These are phyloP conservation scores for Trachemys scripta DNA, from an alignment of 2,113 vertebrate species.

Conservation along the genomic window DNA sequence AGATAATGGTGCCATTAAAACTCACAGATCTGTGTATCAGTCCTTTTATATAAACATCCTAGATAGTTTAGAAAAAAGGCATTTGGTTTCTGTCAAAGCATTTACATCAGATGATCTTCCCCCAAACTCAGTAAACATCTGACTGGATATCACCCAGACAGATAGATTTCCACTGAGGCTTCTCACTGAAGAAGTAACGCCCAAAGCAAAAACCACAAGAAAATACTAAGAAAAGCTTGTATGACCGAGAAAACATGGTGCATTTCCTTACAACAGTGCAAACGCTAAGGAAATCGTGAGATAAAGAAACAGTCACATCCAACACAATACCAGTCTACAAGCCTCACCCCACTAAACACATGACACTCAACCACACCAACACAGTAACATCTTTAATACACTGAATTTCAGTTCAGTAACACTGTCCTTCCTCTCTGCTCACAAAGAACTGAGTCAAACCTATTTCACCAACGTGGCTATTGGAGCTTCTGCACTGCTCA, in stretches of 20 bases:
- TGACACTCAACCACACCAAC: neutral
- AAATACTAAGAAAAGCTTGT: neutral
- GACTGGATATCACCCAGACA: slow-evolving; percentile 45
- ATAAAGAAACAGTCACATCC: neutral
- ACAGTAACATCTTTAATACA: neutral
- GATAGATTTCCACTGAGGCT: slow-evolving; percentile 38
- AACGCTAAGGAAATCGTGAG: neutral
- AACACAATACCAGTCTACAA: neutral
- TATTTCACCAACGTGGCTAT: too few relatives aligned
- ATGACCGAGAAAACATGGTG: neutral
- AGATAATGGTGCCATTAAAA: neutral
- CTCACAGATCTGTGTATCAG: neutral
- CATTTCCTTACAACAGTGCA: neutral
- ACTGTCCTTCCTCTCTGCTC: too few relatives aligned
- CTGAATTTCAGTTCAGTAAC: neutral
- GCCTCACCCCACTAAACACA: neutral
- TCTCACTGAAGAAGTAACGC: neutral
- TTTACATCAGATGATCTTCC: slow-evolving; percentile 42
- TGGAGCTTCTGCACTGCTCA: too few relatives aligned
- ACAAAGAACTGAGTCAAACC: too few relatives aligned
- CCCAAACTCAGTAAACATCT: slow-evolving; percentile 34
- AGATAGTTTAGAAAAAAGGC: neutral
- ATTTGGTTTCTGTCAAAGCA: slow-evolving; percentile 62
- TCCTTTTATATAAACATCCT: slow-evolving; percentile 14
- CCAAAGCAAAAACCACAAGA: neutral